phyloP scores from a whole-genome alignment of 1,140 invertebrate genomes.

The Tetraneura akinire region DNA sequence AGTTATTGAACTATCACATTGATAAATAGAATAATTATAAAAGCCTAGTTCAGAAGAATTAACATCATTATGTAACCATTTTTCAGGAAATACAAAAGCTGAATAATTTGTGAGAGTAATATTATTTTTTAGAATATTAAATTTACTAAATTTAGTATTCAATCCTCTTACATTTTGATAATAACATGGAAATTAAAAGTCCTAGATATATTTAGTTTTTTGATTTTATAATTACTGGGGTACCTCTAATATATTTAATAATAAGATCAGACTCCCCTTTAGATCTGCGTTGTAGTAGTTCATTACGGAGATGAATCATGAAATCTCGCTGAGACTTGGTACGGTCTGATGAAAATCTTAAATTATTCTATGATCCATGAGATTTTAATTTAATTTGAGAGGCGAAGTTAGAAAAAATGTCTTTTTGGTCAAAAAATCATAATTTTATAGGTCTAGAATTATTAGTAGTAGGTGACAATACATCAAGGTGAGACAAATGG shows the following conservation, averaged over 20 bases:
- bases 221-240: not conserved
- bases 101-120: no score
- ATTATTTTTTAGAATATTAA: no score
- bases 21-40: not conserved
- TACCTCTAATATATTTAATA: not conserved
- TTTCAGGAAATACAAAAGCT: conserved; percentile 19
- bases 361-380: not conserved
- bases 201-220: not conserved
- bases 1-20: not conserved
- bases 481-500: no score
- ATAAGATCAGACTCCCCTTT: not conserved
- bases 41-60: not conserved
- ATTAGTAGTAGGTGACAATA: no score
- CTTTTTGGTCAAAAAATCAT: not conserved
- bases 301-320: not conserved
- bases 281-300: not conserved
- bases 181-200: not conserved
- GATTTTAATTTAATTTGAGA: not conserved
- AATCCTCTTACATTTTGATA: not conserved
- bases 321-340: not conserved
- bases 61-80: not conserved
- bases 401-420: not conserved
- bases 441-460: conserved; percentile 10
- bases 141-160: no score
- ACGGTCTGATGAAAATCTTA: not conserved